phyloP scores from a whole-genome alignment of 2,888 invertebrate genomes.

The Andrena bicolor region DNA sequence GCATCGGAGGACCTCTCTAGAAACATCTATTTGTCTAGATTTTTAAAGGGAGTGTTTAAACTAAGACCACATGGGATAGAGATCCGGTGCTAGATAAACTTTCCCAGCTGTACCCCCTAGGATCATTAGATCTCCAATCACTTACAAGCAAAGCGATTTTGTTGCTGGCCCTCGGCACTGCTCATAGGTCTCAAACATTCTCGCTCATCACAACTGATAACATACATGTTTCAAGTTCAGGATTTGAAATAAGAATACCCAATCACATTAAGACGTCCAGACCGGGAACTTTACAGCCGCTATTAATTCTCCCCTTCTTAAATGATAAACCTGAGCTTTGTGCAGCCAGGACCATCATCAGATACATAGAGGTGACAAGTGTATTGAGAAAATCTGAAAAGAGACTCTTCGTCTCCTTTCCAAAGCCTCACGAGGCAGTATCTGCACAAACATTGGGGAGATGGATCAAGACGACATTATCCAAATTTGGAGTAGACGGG shows the following conservation, averaged over 20 bases:
- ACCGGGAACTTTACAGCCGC: not conserved
- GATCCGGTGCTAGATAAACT: not conserved
- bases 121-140: not conserved
- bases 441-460: no score
- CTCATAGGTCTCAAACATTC: not conserved
- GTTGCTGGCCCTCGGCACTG: not conserved
- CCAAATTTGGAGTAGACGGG: not conserved
- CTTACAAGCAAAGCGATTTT: not conserved
- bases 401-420: no score
- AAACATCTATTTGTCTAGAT: not conserved
- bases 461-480: not conserved
- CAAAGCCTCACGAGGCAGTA: no score
- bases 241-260: not conserved
- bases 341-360: not conserved
- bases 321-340: not conserved
- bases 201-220: not conserved
- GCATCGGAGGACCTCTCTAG: not conserved
- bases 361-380: no score
- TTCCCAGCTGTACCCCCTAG: not conserved
- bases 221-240: not conserved
- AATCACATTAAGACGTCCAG: not conserved
- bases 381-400: no score
- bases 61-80: not conserved
- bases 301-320: not conserved
- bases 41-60: not conserved